Evolutionary conservation across 2,113 vertebrate species (phyloP), one percentile per base, ranked within the genome.

Genomic region (Todiramphus saurophagus): DNA sequence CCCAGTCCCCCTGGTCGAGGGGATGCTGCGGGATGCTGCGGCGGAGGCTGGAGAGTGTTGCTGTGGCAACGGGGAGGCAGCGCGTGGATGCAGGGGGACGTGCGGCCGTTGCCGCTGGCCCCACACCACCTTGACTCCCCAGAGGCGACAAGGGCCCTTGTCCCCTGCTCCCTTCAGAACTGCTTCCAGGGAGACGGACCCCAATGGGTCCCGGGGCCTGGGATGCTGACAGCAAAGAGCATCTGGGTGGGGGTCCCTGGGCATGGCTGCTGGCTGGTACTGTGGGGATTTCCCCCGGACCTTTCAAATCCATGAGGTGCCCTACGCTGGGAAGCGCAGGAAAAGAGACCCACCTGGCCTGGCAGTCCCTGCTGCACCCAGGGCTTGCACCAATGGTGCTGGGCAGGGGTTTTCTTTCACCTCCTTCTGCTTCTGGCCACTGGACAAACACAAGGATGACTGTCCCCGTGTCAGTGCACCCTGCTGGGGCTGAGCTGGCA

Each of bases 11-110:
- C 77, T 1, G 56, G 23, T 83, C 88, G 44, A 93, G 13, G 83
- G 79, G 95, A 88, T 94, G 95, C 92, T 93, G 94, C 19, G 72
- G 79, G 96, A 86, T 94, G 96, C 92, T 94, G 95, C 67, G 1
- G 92, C 2, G 13, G 62, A 86, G 94, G 75, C 94, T 11, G 3
- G 76, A 44, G 79, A 77, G 63, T 2, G 96, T 97, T 97, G 95
- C 96, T 80, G 83, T 94, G 95, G 96, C 92, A 97, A 97, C 96
- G 1, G 46, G 86, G 72, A 44, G 5, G 92, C 79, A 53, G 94
- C 21, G 10, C 59, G 7, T 10, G 12, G 92, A 77, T 95, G 83
- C 90, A 25, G 72, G 58, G 62, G 87, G 74, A 81, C 0, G 5
- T 6, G 1, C 56, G 4, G 83, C 64, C 87, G 53, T 2, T 79